Base-by-base conservation (phyloP, 2,797 vertebrate species). In the Acanthurus leucopareius region DNA sequence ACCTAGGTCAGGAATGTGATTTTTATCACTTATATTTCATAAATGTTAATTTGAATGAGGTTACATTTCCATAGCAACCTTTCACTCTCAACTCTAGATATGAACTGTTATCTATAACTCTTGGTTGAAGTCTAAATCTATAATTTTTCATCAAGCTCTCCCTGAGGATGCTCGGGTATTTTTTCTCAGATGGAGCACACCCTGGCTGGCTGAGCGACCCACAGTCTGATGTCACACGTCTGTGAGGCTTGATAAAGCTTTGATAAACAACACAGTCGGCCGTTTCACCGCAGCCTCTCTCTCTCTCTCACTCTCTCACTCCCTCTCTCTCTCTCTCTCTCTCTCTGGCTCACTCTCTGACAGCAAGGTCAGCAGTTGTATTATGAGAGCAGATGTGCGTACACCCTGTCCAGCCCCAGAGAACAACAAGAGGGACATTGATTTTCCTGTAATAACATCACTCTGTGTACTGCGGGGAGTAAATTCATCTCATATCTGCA, bases 351-450 rank as follows among this genome's bases (percentile, higher is more conserved):
- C 82, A 20, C 73, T 89, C 87, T 87, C 81, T 92, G 92, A 93
- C 90, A 93, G 93, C 93, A 94, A 93, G 91, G 92, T 95, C 94
- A 95, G 93, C 95, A 93, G 87, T 93, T 93, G 93, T 93, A 94
- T 94, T 93, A 89, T 93, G 92, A 90, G 88, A 93, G 91, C 93
- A 94, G 92, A 94, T 94, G 91, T 92, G 92, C 83, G 80, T 83
- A 89, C 91, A 89, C 89, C 86, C 86, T 84, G 81, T 86, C 82
- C 91, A 88, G 80, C 83, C 87, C 88, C 86, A 79, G 85, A 93
- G 87, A 91, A 93, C 93, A 94, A 95, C 91, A 92, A 86, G 88
- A 84, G 91, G 84, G 69, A 80, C 93, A 96, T 95, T 92, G 95
- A 95, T 95, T 94, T 93, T 87, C 87, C 84, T 90, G 92, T 93